Evolutionary conservation across 2,888 invertebrate genomes (phyloP).

Genomic region (Ormyrus pomaceus): DNA sequence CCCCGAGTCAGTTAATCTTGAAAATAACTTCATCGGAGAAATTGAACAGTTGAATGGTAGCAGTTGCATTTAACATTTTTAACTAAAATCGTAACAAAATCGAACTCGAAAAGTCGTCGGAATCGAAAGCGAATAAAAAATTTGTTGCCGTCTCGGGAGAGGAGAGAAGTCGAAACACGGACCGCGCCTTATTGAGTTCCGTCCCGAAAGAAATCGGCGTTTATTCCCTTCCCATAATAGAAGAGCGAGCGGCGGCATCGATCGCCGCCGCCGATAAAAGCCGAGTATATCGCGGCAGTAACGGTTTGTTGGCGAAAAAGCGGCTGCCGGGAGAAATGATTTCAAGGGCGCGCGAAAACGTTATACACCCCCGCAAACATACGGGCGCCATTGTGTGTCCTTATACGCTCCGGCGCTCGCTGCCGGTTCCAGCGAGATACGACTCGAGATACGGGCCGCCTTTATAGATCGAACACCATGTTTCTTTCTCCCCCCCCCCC

Average conservation of each 20-base stretch:
- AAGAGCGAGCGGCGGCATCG: background rate
- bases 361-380: conserved; percentile 72
- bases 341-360: conserved; percentile 45
- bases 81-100: too few relatives aligned
- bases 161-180: too few relatives aligned
- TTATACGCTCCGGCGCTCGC: conserved; percentile 60
- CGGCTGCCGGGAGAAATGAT: conserved; percentile 31
- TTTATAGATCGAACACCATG: conserved; percentile 70
- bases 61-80: too few relatives aligned
- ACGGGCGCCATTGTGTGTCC: conserved; percentile 70
- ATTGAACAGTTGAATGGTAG: too few relatives aligned
- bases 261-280: conserved; percentile 30
- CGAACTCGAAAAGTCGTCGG: too few relatives aligned
- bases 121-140: too few relatives aligned
- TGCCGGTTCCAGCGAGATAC: conserved; percentile 61
- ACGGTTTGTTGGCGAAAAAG: conserved; percentile 35
- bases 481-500: conserved; percentile 61
- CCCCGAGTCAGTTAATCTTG: too few relatives aligned
- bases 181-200: too few relatives aligned
- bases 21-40: too few relatives aligned
- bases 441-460: conserved; percentile 66
- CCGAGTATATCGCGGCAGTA: conserved; percentile 34
- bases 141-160: too few relatives aligned
- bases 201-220: conserved; percentile 5
- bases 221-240: background rate